Conservation (phyloP, 2,113 vertebrate species). For the Chamaetylas fuelleborni region DNA sequence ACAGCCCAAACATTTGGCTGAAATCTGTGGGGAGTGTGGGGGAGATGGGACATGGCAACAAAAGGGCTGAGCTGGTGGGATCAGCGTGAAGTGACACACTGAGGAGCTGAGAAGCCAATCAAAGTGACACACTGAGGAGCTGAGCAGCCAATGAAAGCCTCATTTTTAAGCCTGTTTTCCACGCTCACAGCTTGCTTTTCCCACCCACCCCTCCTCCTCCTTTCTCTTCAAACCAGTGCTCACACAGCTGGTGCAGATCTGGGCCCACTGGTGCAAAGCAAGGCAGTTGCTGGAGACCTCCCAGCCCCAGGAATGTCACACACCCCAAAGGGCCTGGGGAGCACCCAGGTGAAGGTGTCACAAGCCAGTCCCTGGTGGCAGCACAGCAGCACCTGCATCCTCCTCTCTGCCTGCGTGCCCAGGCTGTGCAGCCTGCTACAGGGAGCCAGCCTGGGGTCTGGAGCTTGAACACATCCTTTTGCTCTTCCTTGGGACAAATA, state of each 20-base stretch:
- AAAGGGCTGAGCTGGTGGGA: not conserved
- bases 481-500: not conserved
- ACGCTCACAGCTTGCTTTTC: not conserved
- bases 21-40: rapidly evolving
- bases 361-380: not conserved
- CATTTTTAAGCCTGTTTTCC: not conserved
- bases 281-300: too few relatives aligned
- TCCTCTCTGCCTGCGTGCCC: not conserved
- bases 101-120: not conserved
- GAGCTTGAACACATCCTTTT: not conserved
- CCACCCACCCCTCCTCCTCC: too few relatives aligned
- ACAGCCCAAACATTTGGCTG: not conserved
- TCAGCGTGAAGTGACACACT: not conserved
- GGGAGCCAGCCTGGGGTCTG: not conserved
- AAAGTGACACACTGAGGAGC: not conserved
- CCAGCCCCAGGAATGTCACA: not conserved
- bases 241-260: not conserved
- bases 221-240: not conserved
- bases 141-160: not conserved
- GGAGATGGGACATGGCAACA: not conserved
- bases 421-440: not conserved
- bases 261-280: rapidly evolving
- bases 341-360: not conserved
- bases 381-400: not conserved
- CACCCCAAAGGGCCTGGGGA: not conserved